These are phyloP conservation scores for Dicranocentrus wangi DNA, from an alignment of 2,888 invertebrate genomes.

Conservation along the genomic window DNA sequence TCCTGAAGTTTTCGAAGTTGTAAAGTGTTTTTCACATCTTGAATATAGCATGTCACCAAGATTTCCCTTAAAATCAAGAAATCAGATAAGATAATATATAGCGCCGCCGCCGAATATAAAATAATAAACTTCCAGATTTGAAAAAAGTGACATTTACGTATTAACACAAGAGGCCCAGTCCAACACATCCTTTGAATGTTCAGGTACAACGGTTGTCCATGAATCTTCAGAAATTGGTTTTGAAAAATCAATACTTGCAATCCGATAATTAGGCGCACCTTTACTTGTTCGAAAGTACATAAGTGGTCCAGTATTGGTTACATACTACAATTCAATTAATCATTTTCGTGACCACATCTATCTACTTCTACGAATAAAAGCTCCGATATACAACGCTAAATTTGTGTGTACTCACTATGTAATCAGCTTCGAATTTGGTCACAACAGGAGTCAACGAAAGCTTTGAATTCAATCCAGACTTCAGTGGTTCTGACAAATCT, in stretches of 20 bases:
- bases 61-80: constrained; percentile 81
- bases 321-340: constrained; percentile 80
- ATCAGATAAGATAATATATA: background rate
- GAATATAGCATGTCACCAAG: constrained; percentile 89
- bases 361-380: too few species aligned
- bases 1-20: constrained; percentile 84
- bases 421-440: constrained; percentile 92
- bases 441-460: constrained; percentile 87
- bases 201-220: constrained; percentile 88
- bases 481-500: constrained; percentile 79
- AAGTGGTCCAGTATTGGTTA: constrained; percentile 89
- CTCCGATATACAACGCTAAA: too few species aligned
- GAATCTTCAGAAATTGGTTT: constrained; percentile 81
- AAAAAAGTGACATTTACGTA: constrained; percentile 74
- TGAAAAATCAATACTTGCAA: constrained; percentile 87
- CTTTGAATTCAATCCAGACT: constrained; percentile 77
- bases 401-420: constrained; percentile 83
- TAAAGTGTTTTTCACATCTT: constrained; percentile 94
- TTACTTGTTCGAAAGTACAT: constrained; percentile 94
- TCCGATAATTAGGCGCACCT: constrained; percentile 91
- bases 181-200: constrained; percentile 89
- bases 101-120: too few species aligned
- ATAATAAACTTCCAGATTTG: constrained; percentile 6
- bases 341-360: too few species aligned
- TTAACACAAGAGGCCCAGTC: constrained; percentile 92